Base-by-base conservation (phyloP, 1,140 invertebrate species). In the Psilanteris sp. region DNA sequence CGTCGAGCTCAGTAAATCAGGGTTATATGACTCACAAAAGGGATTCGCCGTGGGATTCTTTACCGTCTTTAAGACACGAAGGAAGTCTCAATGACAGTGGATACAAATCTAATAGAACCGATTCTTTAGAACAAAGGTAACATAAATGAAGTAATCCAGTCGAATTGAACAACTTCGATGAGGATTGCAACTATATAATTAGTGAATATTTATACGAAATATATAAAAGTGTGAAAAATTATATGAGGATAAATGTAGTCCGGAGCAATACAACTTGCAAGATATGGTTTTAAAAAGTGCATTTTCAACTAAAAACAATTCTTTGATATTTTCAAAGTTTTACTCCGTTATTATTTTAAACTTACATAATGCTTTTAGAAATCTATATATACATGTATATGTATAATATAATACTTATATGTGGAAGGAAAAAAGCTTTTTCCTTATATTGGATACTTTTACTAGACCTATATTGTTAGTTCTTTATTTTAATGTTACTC, bases 51-150 rank as follows among this genome's bases (percentile, higher is more conserved):
- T 95, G 94, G 94, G 94, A 96, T 81, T 95, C 94, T 4, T 86
- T 96, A 31, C 94, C 94, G 13, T 95, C 94, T 11, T 85, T 96
- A 29, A 90, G 94, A 26, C 94, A 95, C 79, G 94, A 95, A 80
- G 92, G 92, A 75, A 95, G 94, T 81, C 90, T 95, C 48, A 93
- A 94, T 83, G 94, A 96, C 86, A 95, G 93, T 50, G 94, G 94
- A 46, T 96, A 95, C 82, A 94, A 95, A 83, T 94, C 93, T 79
- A 94, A 94, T 80, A 90, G 94, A 59, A 94, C 94, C 26, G 94
- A 96, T 87, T 95, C 94, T 32, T 92, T 96, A 67, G 95, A 96
- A 82, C 93, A 95, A 89, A 91, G 94, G 94, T 95, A 70, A 73
- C 54, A 41, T 13, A 50, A 62, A 74, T 20, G 27, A 41, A 3